Evolutionary conservation across 2,797 vertebrate genomes (phyloP), one percentile per base, ranked within the genome.

Genomic region (Tragopan temminckii): DNA sequence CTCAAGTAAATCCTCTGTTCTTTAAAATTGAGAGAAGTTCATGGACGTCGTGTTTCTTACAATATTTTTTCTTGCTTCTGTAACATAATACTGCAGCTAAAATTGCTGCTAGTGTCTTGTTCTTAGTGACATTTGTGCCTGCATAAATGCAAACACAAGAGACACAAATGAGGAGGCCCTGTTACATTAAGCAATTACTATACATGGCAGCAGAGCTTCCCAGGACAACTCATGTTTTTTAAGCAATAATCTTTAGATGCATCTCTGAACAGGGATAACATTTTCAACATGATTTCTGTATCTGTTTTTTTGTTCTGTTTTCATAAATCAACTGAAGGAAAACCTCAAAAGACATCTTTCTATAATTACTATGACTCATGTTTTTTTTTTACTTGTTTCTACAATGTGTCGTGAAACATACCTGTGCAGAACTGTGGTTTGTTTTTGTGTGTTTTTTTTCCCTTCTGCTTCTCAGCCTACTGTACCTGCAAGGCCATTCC

Each of bases 131-230:
- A 23, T 78, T 75, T 85, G 55, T 38, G 58, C 13, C 21, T 46
- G 29, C 33, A n/a, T 13, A 71, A 20, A 45, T 16, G 25, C 29
- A 69, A 86, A 89, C 5, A 18, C 4, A 53, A 50, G 55, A 70
- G 24, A n/a, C 21, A 27, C 21, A 4, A 13, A 19, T 25, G 8
- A 46, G 20, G 35, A 69, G 36, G 40, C 1, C 0, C 1, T n/a
- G 3, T 46, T 87, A 76, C 36, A 40, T 62, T 64, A 52, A 88
- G 66, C 13, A 40, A 24, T 58, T 43, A 17, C 38, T 45, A 48
- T 15, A 35, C 43, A 27, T 36, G 11, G 46, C 46, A 89, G 18
- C 45, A 58, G 14, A 63, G 21, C 45, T 79, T 89, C 31, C 24
- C 55, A 6, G 40, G 64, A 66, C 20, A 79, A 61, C 15, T 50